Conservation (phyloP, 2,888 invertebrate genomes). For the Tromatobia lineatoria region DNA sequence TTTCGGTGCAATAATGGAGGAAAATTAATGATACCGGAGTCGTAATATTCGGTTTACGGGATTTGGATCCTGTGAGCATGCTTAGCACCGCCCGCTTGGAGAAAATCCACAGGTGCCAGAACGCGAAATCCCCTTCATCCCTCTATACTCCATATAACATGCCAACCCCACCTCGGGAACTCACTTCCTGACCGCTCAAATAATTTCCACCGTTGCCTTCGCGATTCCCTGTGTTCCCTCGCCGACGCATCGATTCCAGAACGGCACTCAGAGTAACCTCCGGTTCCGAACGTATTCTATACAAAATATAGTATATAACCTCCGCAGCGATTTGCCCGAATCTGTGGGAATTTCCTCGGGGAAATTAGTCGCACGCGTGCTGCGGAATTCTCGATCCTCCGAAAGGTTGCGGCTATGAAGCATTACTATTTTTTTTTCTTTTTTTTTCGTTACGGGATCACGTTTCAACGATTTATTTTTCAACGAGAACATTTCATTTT, state of each 20-base stretch:
- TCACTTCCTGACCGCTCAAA: constrained; percentile 48
- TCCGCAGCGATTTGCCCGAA: constrained; percentile 77
- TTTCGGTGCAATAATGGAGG: neutral
- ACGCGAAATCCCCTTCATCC: constrained; percentile 43
- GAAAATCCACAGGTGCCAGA: constrained; percentile 63
- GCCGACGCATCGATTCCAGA: constrained; percentile 29
- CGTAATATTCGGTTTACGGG: constrained; percentile 16
- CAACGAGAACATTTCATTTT: no score
- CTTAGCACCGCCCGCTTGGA: constrained; percentile 29
- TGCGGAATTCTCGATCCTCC: constrained; percentile 35
- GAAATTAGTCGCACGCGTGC: constrained; percentile 80
- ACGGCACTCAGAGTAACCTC: neutral
- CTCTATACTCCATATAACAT: constrained; percentile 8
- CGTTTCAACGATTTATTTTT: constrained; percentile 30
- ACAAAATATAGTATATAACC: constrained; percentile 16
- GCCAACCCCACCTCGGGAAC: neutral
- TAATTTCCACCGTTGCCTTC: constrained; percentile 57
- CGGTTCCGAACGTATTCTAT: constrained; percentile 5
- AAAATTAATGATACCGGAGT: neutral
- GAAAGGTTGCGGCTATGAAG: neutral
- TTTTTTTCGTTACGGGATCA: constrained; percentile 1
- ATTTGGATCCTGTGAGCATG: constrained; percentile 36
- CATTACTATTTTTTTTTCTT: constrained; percentile 9
- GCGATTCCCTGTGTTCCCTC: constrained; percentile 37
- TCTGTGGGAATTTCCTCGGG: constrained; percentile 82